Base-by-base conservation (phyloP, 2,113 vertebrate species). In the Bothrops jararaca region DNA sequence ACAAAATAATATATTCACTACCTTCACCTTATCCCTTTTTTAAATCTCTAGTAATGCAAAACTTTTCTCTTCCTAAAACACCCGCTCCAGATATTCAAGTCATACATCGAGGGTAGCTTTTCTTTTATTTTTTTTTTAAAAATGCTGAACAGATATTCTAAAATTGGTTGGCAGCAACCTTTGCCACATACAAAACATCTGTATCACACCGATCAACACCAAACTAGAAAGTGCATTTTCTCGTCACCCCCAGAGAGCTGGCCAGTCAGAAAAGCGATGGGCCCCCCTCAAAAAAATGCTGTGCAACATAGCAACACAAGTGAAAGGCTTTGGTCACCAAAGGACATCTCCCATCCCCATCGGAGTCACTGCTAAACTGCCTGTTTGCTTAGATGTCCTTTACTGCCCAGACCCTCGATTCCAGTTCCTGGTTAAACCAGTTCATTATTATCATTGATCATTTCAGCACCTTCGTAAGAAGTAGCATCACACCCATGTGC, bases 251-350 rank as follows among this genome's bases (percentile, higher is more conserved):
- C 5, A 94, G 91, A 94, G 95, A 93, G 85, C 92, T 53, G n/a
- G 92, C 91, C 94, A 88, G 93, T 92, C 94, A 95, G 53, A 87
- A 91, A 95, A 96, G 92, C 58, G 53, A 94, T 93, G 57, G 95
- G 90, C 91, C 45, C 20, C 12, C 90, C 34, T 94, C 85, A 53
- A 90, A 93, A 95, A 96, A 96, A 96, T 90, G 80, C 60, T 95
- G 95, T 93, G 80, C 92, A 94, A 86, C 92, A 89, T 92, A 93
- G 92, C 90, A 96, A 95, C 58, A 56, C 92, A 95, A 95, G 91
- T 93, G 57, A 86, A 60, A 80, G 80, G 58, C 42, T 58, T 90
- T 85, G 90, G 85, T 85, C 92, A 60, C 88, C 86, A 86, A 86
- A 86, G 29, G 74, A 42, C 5, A 48, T 90, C 29, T 50, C 88